Evolutionary conservation across 2,113 vertebrate species (phyloP).

Genomic region (Oncorhynchus clarkii): DNA sequence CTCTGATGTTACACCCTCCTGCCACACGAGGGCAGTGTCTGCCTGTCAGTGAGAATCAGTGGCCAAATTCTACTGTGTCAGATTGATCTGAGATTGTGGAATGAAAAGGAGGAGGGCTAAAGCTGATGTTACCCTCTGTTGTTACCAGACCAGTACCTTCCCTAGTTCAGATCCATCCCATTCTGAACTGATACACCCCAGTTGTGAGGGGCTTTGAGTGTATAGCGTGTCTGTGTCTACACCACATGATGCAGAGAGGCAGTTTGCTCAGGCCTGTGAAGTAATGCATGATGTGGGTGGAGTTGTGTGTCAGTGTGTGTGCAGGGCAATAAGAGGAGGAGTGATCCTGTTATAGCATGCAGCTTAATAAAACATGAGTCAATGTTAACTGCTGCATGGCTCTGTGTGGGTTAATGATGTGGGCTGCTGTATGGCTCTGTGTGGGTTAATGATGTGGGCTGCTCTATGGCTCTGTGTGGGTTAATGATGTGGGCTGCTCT

Average conservation of each 20-base stretch:
- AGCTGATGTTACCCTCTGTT: neutral
- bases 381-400: constrained; percentile 1
- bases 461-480: too few species aligned
- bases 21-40: constrained; percentile 71
- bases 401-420: too few species aligned
- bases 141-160: too few species aligned
- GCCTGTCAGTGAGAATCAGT: constrained; percentile 28
- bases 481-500: too few species aligned
- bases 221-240: neutral
- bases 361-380: constrained; percentile 65
- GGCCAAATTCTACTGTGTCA: neutral
- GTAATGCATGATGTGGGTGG: constrained; percentile 52
- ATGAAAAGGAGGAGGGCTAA: neutral
- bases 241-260: neutral
- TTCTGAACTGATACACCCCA: neutral
- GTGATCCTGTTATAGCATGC: constrained; percentile 57
- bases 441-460: too few species aligned
- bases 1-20: constrained; percentile 21
- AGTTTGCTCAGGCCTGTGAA: constrained; percentile 20
- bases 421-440: too few species aligned
- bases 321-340: constrained; percentile 37
- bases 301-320: constrained; percentile 54
- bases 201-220: neutral
- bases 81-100: neutral
- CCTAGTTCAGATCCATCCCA: neutral